Evolutionary conservation across 2,888 invertebrate genomes (phyloP), one percentile per base, ranked within the genome.

Genomic region (Neoitamus cyanurus): DNA sequence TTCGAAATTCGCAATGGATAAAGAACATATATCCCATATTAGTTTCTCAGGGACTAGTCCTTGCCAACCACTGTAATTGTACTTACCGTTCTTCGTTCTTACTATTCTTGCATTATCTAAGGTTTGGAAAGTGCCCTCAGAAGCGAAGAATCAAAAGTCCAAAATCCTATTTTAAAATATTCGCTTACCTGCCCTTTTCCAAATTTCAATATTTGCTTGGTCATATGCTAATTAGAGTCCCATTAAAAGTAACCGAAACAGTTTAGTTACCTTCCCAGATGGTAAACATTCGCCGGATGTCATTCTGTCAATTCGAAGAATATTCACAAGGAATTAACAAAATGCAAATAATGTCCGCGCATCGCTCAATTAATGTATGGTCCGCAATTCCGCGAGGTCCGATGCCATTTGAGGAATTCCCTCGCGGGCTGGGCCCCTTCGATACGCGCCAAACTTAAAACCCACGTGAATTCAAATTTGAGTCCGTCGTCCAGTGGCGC

Each of bases 381-480:
- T 2, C 11, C 58, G 20, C 58, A 58, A 58, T 58, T 58, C 2
- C 15, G 2, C 58, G 25, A 9, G 20, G 58, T 2, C 58, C 20
- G 20, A 11, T 58, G 6, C 58, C 58, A 20, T 58, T 58, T 58
- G 25, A 25, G 58, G 58, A 58, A 58, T 58, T 58, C 58, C 58
- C 58, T 58, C 20, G 58, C 20, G 58, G 58, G 2, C 6, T 58
- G 58, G 15, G 9, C 1, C 58, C 20, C 58, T 20, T 9, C 7
- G 58, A 6, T 5, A 7, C 58, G 58, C 9, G 9, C 58, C 58
- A 58, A 58, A 58, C 20, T 58, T 58, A 58, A 25, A 58, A 25
- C 58, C 58, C 77, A 77, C 42, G n/a, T 42, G 58, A 80, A 80
- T 68, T 80, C 48, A 80, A 80, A 48, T 80, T 48, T 58, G 6